Evolutionary conservation across 2,888 invertebrate species (phyloP).

Genomic region (Allygus modestus): DNA sequence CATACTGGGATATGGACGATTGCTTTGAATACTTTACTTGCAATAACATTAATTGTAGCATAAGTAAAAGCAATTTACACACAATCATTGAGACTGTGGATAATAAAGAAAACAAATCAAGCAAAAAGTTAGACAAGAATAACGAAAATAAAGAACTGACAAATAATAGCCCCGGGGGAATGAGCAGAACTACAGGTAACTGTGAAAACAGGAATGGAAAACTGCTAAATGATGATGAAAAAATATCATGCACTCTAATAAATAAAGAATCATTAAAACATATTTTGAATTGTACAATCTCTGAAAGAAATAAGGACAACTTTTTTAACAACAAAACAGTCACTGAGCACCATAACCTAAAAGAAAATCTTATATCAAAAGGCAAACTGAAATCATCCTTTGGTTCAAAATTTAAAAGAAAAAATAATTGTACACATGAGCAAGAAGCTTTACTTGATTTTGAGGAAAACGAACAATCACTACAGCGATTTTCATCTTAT

Average conservation of each 20-base stretch:
- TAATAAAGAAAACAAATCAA: too few species aligned
- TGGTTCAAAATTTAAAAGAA: not conserved
- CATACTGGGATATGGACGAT: too few species aligned
- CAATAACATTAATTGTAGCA: too few species aligned
- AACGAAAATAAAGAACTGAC: too few species aligned
- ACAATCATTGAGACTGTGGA: too few species aligned
- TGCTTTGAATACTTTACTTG: too few species aligned
- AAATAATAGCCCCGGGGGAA: too few species aligned
- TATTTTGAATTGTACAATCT: not conserved
- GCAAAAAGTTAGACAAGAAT: too few species aligned
- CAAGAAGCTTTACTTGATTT: not conserved
- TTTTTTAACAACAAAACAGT: not conserved
- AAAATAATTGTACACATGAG: not conserved
- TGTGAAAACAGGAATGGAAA: too few species aligned
- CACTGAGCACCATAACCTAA: not conserved
- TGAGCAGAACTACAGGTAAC: too few species aligned
- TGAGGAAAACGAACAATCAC: not conserved
- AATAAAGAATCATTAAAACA: not conserved
- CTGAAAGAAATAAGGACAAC: not conserved
- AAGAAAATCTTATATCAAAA: not conserved
- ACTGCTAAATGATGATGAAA: too few species aligned
- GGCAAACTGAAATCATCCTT: not conserved
- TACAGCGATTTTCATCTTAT: not conserved
- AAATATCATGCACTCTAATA: not conserved
- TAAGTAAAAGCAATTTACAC: too few species aligned